Evolutionary conservation across 2,113 vertebrate genomes (phyloP).

Genomic region (Tauraco erythrolophus): DNA sequence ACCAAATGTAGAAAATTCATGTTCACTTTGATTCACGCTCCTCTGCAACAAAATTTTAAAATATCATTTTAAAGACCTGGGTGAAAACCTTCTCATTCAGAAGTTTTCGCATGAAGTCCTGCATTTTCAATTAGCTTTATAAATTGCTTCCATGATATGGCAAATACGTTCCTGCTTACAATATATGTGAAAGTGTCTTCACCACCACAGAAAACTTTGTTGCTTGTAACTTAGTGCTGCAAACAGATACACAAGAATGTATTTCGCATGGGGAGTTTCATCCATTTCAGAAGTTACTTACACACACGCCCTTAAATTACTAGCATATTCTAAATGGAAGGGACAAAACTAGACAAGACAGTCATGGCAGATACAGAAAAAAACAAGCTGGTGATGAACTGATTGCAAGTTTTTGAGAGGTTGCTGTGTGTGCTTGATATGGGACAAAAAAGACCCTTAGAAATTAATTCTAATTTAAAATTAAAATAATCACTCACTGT

Average conservation of each 20-base stretch:
- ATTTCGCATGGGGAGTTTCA: rapidly evolving
- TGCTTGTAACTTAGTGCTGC: neutral
- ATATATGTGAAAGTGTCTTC: neutral
- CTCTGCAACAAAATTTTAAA: conserved; percentile 7
- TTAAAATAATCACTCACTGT: neutral
- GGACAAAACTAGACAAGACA: neutral
- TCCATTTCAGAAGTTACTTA: neutral
- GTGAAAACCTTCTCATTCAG: neutral
- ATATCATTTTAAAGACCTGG: neutral
- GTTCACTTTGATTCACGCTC: conserved; percentile 14
- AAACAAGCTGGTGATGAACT: neutral
- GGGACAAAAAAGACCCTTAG: neutral
- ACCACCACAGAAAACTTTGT: neutral
- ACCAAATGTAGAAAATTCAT: conserved; percentile 35
- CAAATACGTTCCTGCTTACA: neutral
- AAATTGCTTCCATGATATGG: neutral
- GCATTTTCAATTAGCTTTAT: neutral
- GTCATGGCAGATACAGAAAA: neutral
- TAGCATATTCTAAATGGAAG: neutral
- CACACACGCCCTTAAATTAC: neutral
- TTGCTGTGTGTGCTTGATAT: neutral
- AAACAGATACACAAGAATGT: neutral
- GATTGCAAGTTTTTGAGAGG: neutral
- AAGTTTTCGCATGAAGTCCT: neutral
- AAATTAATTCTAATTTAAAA: neutral